A percentile compares a stretch with the other conserved stretches of the same genome.
Conservation (phyloP, 2,888 invertebrate genomes). For the Phalera bucephala region DNA sequence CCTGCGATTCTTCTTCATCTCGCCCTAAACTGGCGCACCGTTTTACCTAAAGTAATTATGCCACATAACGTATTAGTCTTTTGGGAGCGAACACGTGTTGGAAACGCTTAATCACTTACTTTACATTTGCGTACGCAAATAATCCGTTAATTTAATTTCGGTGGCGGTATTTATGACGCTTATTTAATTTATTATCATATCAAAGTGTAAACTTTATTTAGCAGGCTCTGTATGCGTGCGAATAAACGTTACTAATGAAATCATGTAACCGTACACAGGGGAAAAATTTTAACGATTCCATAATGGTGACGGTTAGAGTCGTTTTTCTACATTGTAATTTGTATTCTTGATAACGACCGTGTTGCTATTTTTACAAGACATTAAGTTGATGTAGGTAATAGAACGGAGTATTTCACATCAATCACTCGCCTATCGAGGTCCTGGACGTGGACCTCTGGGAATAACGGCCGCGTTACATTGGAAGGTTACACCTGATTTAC, state of each 20-base stretch:
- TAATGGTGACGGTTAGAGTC: constrained; percentile 54
- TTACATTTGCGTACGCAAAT: constrained; percentile 78
- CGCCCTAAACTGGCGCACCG: constrained; percentile 73
- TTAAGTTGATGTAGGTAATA: constrained; percentile 2
- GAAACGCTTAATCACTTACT: constrained; percentile 80
- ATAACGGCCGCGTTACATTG: background rate
- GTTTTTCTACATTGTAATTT: constrained; percentile 50
- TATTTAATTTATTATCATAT: constrained; percentile 80
- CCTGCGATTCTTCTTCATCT: constrained; percentile 82
- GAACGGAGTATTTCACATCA: constrained; percentile 1
- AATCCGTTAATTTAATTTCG: constrained; percentile 78
- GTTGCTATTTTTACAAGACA: constrained; percentile 23
- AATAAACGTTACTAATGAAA: constrained; percentile 71
- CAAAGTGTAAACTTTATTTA: constrained; percentile 73
- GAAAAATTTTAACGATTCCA: constrained; percentile 62
- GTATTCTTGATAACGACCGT: constrained; percentile 35
- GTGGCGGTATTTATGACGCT: constrained; percentile 73
- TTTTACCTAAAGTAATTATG: constrained; percentile 79
- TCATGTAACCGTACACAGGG: constrained; percentile 64
- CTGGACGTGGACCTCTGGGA: background rate
- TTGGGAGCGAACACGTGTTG: constrained; percentile 76
- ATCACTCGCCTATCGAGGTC: constrained; percentile 6
- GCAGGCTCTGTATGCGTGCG: constrained; percentile 65
- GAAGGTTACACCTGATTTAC: too few species aligned
- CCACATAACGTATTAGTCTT: constrained; percentile 79